Evolutionary conservation across 2,797 vertebrate species (phyloP).

Genomic region (Odontamblyopus rebecca): DNA sequence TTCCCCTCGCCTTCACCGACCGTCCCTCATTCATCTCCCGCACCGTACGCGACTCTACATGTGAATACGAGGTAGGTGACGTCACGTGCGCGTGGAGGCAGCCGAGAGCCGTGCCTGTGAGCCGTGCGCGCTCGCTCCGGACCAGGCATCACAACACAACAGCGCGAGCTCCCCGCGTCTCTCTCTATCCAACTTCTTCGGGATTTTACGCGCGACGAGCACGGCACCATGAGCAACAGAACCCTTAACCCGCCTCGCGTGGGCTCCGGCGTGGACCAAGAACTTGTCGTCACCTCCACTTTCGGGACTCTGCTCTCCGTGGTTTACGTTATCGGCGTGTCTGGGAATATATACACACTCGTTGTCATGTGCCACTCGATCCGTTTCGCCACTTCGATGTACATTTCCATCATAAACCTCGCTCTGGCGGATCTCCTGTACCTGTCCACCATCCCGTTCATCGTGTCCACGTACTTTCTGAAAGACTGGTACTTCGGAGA

Average conservation of each 20-base stretch:
- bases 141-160: slow-evolving; percentile 5
- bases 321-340: slow-evolving; percentile 85
- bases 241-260: slow-evolving; percentile 54
- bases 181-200: slow-evolving; percentile 4
- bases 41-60: background rate
- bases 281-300: slow-evolving; percentile 83
- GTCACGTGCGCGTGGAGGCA: slow-evolving; percentile 57
- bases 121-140: background rate
- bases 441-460: slow-evolving; percentile 92
- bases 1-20: background rate
- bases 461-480: slow-evolving; percentile 89
- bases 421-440: slow-evolving; percentile 90
- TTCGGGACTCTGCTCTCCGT: slow-evolving; percentile 87
- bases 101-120: slow-evolving; percentile 14
- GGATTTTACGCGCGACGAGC: background rate
- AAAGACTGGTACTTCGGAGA: slow-evolving; percentile 95
- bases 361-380: slow-evolving; percentile 90
- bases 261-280: slow-evolving; percentile 68
- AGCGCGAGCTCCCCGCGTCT: slow-evolving; percentile 43
- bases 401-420: slow-evolving; percentile 91
- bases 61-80: slow-evolving; percentile 45
- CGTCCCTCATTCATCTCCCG: background rate
- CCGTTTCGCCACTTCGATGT: slow-evolving; percentile 87
- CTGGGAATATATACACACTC: slow-evolving; percentile 89
- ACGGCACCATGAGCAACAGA: slow-evolving; percentile 66